These are phyloP conservation scores for Lanistes nyassanus DNA, from an alignment of 1,140 invertebrate species.

Conservation along the genomic window DNA sequence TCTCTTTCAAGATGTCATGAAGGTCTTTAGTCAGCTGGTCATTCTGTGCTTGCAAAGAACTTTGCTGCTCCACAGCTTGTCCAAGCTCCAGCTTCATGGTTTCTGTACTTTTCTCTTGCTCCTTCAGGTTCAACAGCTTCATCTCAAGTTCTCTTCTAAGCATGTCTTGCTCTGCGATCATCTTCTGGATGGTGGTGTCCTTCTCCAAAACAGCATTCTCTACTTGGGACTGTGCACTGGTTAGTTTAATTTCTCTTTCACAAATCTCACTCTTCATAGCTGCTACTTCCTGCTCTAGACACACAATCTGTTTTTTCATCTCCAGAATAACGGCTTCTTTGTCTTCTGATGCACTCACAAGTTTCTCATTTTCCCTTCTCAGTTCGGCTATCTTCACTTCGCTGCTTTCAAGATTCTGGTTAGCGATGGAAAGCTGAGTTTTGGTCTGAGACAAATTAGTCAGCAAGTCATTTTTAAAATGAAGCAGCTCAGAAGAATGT, in stretches of 20 bases:
- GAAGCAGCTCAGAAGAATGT: background rate
- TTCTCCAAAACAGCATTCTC: background rate
- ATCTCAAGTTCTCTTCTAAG: background rate
- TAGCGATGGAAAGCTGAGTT: no score
- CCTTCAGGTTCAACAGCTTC: constrained; percentile 1
- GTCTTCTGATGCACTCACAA: no score
- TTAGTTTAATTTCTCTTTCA: background rate
- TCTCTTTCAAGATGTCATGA: background rate
- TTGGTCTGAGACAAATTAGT: no score
- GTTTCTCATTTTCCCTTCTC: no score
- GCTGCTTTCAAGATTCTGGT: no score
- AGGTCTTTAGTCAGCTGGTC: constrained; percentile 6
- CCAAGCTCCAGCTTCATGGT: constrained; percentile 8
- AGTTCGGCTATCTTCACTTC: no score
- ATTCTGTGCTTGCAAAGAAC: background rate
- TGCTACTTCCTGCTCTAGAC: background rate
- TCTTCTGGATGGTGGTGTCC: background rate
- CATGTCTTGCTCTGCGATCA: background rate
- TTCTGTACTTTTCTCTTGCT: constrained; percentile 13
- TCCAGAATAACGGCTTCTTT: no score
- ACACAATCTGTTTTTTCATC: no score
- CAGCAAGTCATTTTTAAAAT: no score
- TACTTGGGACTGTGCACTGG: background rate
- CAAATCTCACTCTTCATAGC: background rate
- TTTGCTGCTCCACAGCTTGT: constrained; percentile 1